Percentiles rank a stretch among this genome's conserved stretches.
These are phyloP conservation scores for Zoanthus sociatus DNA, from an alignment of 92 coral and sea anemone genomes.

Conservation along the genomic window DNA sequence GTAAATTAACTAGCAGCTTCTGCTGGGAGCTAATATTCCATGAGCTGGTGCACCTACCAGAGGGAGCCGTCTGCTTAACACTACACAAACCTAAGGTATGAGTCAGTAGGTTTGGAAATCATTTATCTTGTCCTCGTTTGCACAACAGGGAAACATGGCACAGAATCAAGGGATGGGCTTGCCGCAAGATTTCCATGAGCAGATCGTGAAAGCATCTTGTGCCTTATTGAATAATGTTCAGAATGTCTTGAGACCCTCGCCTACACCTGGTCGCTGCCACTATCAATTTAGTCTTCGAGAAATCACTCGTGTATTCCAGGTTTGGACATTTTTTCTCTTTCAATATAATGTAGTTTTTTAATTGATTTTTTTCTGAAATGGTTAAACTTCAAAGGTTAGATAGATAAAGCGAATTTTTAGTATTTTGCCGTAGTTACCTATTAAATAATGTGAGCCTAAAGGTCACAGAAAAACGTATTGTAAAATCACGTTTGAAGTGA, in stretches of 20 bases:
- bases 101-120: background rate
- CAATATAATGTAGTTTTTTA: background rate
- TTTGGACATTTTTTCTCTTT: slow-evolving; percentile 10
- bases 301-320: slow-evolving; percentile 90
- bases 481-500: too few species aligned
- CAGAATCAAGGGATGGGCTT: slow-evolving; percentile 99
- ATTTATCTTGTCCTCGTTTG: background rate
- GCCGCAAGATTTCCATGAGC: slow-evolving; percentile 96
- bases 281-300: slow-evolving; percentile 90
- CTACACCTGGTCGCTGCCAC: slow-evolving; percentile 95
- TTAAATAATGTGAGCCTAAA: too few species aligned
- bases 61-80: too few species aligned
- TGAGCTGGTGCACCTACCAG: too few species aligned
- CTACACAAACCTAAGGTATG: too few species aligned
- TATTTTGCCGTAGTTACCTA: too few species aligned
- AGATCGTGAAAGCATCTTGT: slow-evolving; percentile 93
- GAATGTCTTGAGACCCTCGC: slow-evolving; percentile 87
- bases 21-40: too few species aligned
- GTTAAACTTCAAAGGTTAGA: too few species aligned
- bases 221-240: slow-evolving; percentile 74
- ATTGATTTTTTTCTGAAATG: background rate
- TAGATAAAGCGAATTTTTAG: too few species aligned
- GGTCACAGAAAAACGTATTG: too few species aligned
- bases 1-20: too few species aligned
- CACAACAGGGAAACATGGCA: slow-evolving; percentile 92